A percentile compares a stretch with the other conserved stretches of the same genome.
phyloP scores from a whole-genome alignment of 1,140 invertebrate genomes.

The Listronotus bonariensis region DNA sequence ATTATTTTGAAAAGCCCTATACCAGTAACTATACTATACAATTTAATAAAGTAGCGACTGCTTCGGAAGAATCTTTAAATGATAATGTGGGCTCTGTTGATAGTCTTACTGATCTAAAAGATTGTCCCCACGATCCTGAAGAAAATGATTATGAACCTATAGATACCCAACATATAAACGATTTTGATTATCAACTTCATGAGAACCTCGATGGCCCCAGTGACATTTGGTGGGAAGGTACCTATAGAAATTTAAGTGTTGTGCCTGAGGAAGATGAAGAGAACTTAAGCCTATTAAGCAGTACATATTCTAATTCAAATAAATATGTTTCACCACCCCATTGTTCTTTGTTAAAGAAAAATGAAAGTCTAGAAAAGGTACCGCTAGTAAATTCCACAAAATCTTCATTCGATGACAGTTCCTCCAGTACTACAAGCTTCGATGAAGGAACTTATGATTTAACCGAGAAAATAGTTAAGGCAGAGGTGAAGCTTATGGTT shows the following conservation, averaged over 20 bases:
- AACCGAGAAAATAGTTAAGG: constrained; percentile 50
- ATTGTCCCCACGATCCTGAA: constrained; percentile 19
- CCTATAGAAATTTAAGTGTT: constrained; percentile 54
- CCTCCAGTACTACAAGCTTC: constrained; percentile 32
- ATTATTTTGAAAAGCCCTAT: constrained; percentile 35
- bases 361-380: constrained; percentile 11
- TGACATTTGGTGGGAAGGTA: constrained; percentile 55
- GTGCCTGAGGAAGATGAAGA: constrained; percentile 55
- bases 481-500: constrained; percentile 61
- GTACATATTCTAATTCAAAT: constrained; percentile 35
- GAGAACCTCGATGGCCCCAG: constrained; percentile 22
- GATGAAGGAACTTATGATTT: constrained; percentile 39
- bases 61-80: constrained; percentile 45
- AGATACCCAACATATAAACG: constrained; percentile 39
- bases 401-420: constrained; percentile 27
- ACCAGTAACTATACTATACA: constrained; percentile 36
- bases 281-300: constrained; percentile 38
- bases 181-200: constrained; percentile 36
- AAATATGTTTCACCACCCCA: constrained; percentile 15
- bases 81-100: constrained; percentile 33
- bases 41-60: constrained; percentile 33
- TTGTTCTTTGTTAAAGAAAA: constrained; percentile 2
- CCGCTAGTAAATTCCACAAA: constrained; percentile 14
- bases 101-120: constrained; percentile 39
- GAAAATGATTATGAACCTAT: constrained; percentile 50